Evolutionary conservation across 2,113 vertebrate genomes (phyloP).

Genomic region (Rhinoptilus africanus): DNA sequence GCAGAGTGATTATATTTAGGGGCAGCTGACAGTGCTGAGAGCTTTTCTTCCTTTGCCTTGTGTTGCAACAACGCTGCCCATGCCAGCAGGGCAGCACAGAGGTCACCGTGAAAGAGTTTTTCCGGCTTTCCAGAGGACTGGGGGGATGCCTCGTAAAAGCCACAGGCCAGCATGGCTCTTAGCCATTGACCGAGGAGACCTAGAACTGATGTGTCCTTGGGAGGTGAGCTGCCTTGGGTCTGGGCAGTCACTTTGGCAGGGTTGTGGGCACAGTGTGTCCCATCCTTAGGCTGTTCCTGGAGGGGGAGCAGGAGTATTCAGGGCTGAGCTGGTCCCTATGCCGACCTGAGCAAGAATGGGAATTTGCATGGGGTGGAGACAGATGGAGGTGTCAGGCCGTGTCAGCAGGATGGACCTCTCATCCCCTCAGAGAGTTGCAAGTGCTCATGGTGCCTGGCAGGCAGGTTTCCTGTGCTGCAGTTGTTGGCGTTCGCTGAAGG

Average conservation of each 20-base stretch:
- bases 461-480: not conserved
- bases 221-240: not conserved
- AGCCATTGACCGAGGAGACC: not conserved
- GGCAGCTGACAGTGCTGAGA: not conserved
- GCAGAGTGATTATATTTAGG: conserved; percentile 21
- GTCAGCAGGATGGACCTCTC: not conserved
- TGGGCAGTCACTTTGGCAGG: not conserved
- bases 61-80: not conserved
- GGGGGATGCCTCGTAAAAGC: not conserved
- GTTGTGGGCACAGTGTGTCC: not conserved
- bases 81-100: not conserved
- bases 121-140: not conserved
- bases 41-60: conserved; percentile 34
- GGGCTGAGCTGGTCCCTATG: not conserved
- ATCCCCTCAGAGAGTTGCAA: not conserved
- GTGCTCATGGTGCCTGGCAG: not conserved
- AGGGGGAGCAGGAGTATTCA: not conserved
- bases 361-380: not conserved
- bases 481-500: fast-evolving
- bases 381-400: not conserved
- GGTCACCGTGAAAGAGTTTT: not conserved
- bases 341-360: fast-evolving
- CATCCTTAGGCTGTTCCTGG: not conserved
- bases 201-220: not conserved
- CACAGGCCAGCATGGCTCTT: not conserved